These are phyloP conservation scores for Notechis scutatus DNA, from an alignment of 2,113 vertebrate genomes.

Conservation along the genomic window DNA sequence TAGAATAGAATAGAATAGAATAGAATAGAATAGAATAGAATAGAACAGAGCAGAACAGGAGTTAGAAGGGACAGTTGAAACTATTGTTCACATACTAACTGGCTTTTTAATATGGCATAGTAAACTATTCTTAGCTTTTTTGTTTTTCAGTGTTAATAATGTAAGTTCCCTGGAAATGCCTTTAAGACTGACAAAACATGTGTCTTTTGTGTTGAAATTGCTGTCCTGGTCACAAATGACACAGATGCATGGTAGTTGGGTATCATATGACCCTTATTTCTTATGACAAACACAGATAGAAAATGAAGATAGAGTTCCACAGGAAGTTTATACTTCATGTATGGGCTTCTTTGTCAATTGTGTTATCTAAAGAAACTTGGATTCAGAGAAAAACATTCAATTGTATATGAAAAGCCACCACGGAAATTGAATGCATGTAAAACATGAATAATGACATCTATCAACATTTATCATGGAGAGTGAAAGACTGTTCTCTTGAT, in stretches of 20 bases:
- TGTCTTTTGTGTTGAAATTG: not conserved
- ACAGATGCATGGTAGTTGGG: not conserved
- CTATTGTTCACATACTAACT: not conserved
- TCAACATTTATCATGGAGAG: conserved; percentile 46
- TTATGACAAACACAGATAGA: not conserved
- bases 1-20: no score
- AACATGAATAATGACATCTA: conserved; percentile 32
- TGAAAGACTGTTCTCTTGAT: not conserved
- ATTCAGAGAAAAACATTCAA: not conserved
- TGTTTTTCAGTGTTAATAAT: not conserved
- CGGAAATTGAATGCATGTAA: not conserved
- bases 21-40: no score
- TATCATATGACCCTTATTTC: not conserved
- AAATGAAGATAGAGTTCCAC: not conserved
- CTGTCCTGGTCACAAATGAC: not conserved
- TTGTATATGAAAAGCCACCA: not conserved
- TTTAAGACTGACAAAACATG: not conserved
- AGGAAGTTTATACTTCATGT: not conserved
- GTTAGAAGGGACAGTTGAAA: not conserved
- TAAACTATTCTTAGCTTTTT: not conserved
- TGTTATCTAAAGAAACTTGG: not conserved
- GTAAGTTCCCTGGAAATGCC: not conserved
- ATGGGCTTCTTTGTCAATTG: not conserved
- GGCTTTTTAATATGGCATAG: not conserved
- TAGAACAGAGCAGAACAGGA: no score